Percentiles rank a stretch among this genome's conserved stretches.
These are phyloP conservation scores for Heliconius nattereri DNA, from an alignment of 1,140 invertebrate genomes.

Conservation along the genomic window DNA sequence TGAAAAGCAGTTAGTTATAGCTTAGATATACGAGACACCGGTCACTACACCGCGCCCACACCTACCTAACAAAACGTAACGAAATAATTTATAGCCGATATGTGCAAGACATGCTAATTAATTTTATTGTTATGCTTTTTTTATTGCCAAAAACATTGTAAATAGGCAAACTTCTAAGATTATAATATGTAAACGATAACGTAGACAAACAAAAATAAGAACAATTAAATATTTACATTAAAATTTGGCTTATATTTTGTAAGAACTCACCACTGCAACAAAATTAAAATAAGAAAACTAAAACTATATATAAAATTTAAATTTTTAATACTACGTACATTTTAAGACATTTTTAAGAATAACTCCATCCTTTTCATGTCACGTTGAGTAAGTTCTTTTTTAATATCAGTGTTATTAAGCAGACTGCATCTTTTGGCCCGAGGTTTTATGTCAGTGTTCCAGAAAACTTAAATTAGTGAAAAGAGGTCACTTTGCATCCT, in stretches of 20 bases:
- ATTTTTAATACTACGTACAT: too few species aligned
- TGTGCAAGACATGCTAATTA: background rate
- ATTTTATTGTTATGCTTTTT: background rate
- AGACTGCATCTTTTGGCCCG: background rate
- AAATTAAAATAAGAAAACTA: too few species aligned
- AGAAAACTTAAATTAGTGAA: slow-evolving; percentile 6
- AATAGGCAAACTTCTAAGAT: too few species aligned
- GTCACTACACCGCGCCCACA: slow-evolving; percentile 58
- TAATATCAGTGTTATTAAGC: slow-evolving; percentile 5
- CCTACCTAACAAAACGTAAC: background rate
- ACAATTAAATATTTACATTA: too few species aligned
- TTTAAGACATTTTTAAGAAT: background rate
- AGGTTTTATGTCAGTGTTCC: slow-evolving; percentile 12
- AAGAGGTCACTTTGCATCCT: slow-evolving; percentile 4
- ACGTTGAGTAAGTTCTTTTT: background rate
- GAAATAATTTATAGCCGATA: background rate
- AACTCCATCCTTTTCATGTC: background rate
- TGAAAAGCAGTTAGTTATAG: background rate
- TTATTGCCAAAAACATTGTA: too few species aligned
- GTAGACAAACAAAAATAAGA: too few species aligned
- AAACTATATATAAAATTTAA: too few species aligned
- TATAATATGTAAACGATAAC: too few species aligned
- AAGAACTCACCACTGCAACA: too few species aligned
- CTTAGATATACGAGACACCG: background rate
- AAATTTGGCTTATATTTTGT: too few species aligned